A percentile compares a stretch with the other conserved stretches of the same genome.
Conservation (phyloP, 92 coral and sea anemone species). For the Epizoanthus rinbou region DNA sequence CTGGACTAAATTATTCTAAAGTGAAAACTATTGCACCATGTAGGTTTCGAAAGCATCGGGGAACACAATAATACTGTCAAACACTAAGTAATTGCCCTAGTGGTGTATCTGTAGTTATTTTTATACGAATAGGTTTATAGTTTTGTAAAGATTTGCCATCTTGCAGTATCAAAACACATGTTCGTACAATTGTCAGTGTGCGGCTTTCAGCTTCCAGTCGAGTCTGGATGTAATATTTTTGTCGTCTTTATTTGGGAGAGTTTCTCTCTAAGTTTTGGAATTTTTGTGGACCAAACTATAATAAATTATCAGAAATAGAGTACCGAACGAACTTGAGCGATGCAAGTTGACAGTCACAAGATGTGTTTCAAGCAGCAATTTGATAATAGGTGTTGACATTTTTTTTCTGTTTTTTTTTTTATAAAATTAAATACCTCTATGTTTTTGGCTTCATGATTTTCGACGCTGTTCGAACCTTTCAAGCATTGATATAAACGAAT, state of each 20-base stretch:
- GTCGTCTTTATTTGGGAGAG: background rate
- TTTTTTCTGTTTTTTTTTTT: too few species aligned
- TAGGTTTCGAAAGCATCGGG: background rate
- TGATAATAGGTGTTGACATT: too few species aligned
- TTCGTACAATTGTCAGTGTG: background rate
- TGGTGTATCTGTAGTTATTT: background rate
- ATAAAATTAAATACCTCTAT: too few species aligned
- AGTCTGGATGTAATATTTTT: background rate
- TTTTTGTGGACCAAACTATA: background rate
- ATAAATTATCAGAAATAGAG: background rate
- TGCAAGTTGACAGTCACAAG: background rate
- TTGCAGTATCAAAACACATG: background rate
- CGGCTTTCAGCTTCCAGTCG: background rate
- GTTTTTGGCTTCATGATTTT: too few species aligned
- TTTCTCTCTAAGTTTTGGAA: background rate
- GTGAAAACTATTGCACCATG: slow-evolving; percentile 1
- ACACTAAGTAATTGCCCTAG: background rate
- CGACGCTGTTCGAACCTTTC: too few species aligned
- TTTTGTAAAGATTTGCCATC: background rate
- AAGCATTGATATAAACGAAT: too few species aligned
- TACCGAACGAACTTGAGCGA: background rate
- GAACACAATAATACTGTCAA: background rate
- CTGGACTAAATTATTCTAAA: background rate
- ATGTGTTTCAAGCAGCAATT: background rate
- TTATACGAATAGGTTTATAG: background rate